Conservation (phyloP, 92 coral and sea anemone genomes). For the Actinostola sp. region DNA sequence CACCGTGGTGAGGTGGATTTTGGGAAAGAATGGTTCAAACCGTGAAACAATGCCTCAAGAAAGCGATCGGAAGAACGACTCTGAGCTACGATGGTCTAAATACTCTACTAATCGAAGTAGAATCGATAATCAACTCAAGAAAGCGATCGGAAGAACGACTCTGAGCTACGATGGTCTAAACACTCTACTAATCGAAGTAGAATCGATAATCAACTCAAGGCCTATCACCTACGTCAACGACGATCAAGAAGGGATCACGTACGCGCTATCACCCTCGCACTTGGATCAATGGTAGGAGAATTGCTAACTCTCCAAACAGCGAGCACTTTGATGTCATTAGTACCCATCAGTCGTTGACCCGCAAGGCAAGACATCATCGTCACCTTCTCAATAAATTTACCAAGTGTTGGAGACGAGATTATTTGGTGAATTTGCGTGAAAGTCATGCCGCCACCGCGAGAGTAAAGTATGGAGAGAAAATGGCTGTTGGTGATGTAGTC, state of each 20-base stretch:
- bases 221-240: conserved; percentile 49
- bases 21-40: conserved; percentile 67
- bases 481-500: conserved; percentile 45
- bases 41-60: conserved; percentile 52
- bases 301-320: conserved; percentile 39
- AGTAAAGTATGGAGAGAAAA: not conserved
- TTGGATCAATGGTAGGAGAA: conserved; percentile 53
- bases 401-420: conserved; percentile 35
- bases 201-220: conserved; percentile 12
- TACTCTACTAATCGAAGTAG: conserved; percentile 53
- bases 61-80: conserved; percentile 48
- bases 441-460: not conserved
- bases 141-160: conserved; percentile 48
- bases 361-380: conserved; percentile 26
- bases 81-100: conserved; percentile 41
- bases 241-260: conserved; percentile 17
- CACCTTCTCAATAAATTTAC: conserved; percentile 39
- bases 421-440: conserved; percentile 19
- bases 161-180: conserved; percentile 41
- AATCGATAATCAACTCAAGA: conserved; percentile 10
- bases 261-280: conserved; percentile 64
- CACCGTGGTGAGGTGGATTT: conserved; percentile 80
- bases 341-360: conserved; percentile 31
- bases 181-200: conserved; percentile 53
- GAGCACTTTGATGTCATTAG: conserved; percentile 56